Evolutionary conservation across 2,113 vertebrate genomes (phyloP).

Genomic region (Channa maculata): DNA sequence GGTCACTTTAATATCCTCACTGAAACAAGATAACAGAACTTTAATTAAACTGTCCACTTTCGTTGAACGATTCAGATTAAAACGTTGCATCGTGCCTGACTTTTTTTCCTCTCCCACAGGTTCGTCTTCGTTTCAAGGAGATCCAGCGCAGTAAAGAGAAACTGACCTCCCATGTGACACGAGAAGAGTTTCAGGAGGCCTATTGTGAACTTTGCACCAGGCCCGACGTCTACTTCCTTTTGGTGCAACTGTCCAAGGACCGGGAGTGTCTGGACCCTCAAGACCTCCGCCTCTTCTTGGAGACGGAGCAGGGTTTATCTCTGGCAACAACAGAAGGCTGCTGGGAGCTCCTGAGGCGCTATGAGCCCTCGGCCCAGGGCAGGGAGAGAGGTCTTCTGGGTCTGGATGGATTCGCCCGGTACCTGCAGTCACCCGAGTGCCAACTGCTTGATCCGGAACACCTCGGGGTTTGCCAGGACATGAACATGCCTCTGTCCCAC

Average conservation of each 20-base stretch:
- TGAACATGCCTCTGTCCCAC: constrained; percentile 95
- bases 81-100: neutral
- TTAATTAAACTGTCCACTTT: constrained; percentile 29
- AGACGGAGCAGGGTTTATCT: constrained; percentile 94
- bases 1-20: constrained; percentile 55
- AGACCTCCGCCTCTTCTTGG: constrained; percentile 95
- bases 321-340: constrained; percentile 92
- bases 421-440: constrained; percentile 94
- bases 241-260: constrained; percentile 98
- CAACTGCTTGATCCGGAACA: constrained; percentile 96
- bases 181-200: constrained; percentile 96
- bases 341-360: constrained; percentile 91
- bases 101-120: constrained; percentile 56
- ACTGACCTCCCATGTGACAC: constrained; percentile 93
- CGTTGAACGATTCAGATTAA: too few relatives aligned
- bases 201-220: constrained; percentile 96
- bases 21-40: constrained; percentile 19
- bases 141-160: constrained; percentile 98
- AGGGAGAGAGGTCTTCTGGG: constrained; percentile 90
- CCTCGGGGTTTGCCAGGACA: constrained; percentile 93
- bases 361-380: constrained; percentile 92
- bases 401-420: constrained; percentile 94
- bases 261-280: constrained; percentile 95
- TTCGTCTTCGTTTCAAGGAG: constrained; percentile 94
- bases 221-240: constrained; percentile 95